These are phyloP conservation scores for Phortica variegata DNA, from an alignment of 1,140 invertebrate species.

Conservation along the genomic window DNA sequence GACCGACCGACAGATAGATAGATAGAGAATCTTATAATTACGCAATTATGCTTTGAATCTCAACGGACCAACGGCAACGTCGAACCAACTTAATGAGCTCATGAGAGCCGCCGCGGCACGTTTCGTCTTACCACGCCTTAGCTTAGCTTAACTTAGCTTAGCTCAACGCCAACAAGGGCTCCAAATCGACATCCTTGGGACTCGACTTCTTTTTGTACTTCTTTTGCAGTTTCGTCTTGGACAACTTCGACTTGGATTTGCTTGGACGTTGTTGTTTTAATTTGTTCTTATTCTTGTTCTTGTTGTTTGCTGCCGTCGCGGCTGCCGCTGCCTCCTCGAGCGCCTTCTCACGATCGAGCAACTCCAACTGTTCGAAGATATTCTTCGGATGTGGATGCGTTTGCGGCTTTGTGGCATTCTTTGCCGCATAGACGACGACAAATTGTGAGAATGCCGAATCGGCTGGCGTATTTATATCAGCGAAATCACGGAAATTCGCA, in stretches of 20 bases:
- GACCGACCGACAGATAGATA: no score
- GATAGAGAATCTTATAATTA: no score
- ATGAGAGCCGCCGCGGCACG: background rate
- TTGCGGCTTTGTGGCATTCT: slow-evolving; percentile 60
- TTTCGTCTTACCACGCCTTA: no score
- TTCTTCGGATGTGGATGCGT: slow-evolving; percentile 70
- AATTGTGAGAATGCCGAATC: slow-evolving; percentile 79
- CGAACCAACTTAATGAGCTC: no score
- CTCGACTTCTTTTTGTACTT: slow-evolving; percentile 63
- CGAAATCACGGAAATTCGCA: slow-evolving; percentile 85
- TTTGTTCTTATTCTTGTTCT: slow-evolving; percentile 11
- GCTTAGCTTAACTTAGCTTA: slow-evolving; percentile 42
- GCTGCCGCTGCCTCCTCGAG: slow-evolving; percentile 39
- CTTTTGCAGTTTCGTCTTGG: slow-evolving; percentile 64
- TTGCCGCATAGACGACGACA: slow-evolving; percentile 78
- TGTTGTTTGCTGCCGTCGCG: slow-evolving; percentile 21
- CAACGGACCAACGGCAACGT: no score
- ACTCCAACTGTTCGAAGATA: slow-evolving; percentile 75
- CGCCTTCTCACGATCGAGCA: slow-evolving; percentile 65
- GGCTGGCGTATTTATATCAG: slow-evolving; percentile 80
- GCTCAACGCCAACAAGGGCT: slow-evolving; percentile 70
- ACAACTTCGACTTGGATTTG: slow-evolving; percentile 67
- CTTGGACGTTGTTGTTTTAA: slow-evolving; percentile 57
- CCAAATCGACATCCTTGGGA: slow-evolving; percentile 57
- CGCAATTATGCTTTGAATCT: no score